phyloP scores from a whole-genome alignment of 2,888 invertebrate species.

The Zelleria hepariella region DNA sequence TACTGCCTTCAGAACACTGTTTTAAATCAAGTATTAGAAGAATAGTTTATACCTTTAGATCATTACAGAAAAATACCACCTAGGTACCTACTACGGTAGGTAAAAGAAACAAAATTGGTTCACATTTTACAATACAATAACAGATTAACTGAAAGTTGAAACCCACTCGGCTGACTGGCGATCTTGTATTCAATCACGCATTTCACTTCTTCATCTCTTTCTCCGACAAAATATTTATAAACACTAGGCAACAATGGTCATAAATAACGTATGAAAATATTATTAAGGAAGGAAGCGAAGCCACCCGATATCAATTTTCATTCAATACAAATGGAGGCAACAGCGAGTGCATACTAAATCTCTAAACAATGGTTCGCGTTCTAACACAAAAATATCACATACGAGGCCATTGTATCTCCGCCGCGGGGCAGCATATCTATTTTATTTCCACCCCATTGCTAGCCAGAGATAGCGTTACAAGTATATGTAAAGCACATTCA shows the following conservation, averaged over 20 bases:
- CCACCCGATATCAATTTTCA: constrained; percentile 36
- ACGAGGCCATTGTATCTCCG: constrained; percentile 32
- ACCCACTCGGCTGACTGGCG: no score
- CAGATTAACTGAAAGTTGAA: no score
- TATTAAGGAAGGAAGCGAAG: constrained; percentile 34
- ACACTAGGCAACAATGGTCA: not conserved
- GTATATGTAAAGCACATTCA: constrained; percentile 51
- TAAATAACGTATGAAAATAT: not conserved
- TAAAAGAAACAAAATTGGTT: no score
- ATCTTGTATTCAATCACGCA: no score
- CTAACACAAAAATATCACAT: constrained; percentile 38
- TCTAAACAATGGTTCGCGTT: constrained; percentile 31
- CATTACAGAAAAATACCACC: no score
- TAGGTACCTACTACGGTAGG: no score
- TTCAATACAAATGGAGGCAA: constrained; percentile 34
- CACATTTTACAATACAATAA: no score
- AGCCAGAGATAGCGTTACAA: constrained; percentile 31
- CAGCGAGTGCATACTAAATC: constrained; percentile 34
- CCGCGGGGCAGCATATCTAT: constrained; percentile 32
- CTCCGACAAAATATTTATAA: not conserved
- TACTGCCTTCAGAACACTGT: not conserved
- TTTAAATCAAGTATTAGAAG: not conserved
- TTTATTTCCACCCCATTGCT: constrained; percentile 40
- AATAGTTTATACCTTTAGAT: no score
- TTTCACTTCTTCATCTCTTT: no score